These are phyloP conservation scores for Gorsachius goisagi DNA, from an alignment of 2,113 vertebrate genomes.

Conservation along the genomic window DNA sequence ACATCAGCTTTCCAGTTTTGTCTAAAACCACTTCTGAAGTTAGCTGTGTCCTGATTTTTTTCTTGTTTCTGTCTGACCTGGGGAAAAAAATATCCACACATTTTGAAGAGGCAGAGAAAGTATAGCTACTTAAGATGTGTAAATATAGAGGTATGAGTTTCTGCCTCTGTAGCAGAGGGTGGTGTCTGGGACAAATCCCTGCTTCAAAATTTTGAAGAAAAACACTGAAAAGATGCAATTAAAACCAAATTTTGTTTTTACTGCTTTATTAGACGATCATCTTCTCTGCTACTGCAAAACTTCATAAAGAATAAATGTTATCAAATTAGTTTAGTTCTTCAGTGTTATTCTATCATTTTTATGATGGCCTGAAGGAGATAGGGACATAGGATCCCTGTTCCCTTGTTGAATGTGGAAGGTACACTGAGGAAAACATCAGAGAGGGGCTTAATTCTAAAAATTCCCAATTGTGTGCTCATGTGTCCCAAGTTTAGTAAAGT, in stretches of 20 bases:
- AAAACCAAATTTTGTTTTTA: neutral
- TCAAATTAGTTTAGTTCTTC: neutral
- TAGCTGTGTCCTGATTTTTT: neutral
- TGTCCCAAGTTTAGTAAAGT: neutral
- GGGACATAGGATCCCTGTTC: neutral
- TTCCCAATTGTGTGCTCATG: fast-evolving
- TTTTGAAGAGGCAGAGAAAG: neutral
- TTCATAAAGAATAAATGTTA: neutral
- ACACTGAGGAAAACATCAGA: neutral
- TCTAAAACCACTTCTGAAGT: neutral
- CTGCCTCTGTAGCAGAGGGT: neutral
- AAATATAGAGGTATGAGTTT: neutral
- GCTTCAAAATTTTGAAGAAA: neutral
- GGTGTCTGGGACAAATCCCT: neutral
- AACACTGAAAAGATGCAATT: neutral
- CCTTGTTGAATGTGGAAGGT: neutral
- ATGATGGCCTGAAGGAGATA: neutral
- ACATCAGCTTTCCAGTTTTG: neutral
- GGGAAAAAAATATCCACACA: fast-evolving
- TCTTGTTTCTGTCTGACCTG: neutral
- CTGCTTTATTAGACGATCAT: neutral
- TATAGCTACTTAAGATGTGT: neutral
- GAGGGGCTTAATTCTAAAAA: neutral
- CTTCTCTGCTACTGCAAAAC: neutral
- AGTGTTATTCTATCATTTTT: neutral